phyloP scores from a whole-genome alignment of 2,888 invertebrate genomes.

The Polyploca ridens region DNA sequence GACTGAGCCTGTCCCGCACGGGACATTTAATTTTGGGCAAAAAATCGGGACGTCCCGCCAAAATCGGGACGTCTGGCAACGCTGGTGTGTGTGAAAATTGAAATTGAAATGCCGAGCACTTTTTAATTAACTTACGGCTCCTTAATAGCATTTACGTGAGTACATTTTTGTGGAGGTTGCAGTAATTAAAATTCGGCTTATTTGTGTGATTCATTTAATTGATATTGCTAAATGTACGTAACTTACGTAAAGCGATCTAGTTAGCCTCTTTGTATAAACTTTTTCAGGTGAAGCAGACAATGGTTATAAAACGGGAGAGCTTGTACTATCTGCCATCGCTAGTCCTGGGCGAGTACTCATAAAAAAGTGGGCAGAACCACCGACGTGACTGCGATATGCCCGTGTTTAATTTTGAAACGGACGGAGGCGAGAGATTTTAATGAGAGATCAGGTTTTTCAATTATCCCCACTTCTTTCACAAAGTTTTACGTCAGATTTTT shows the following conservation, averaged over 20 bases:
- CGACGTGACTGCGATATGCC: slow-evolving; percentile 79
- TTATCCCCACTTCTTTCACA: slow-evolving; percentile 73
- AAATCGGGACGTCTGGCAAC: too few species aligned
- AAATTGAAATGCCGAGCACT: neutral
- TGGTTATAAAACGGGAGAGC: slow-evolving; percentile 22
- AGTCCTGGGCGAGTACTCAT: slow-evolving; percentile 51
- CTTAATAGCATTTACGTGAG: too few species aligned
- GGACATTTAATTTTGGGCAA: too few species aligned
- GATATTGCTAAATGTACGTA: too few species aligned
- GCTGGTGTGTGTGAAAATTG: too few species aligned
- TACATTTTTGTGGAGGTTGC: too few species aligned
- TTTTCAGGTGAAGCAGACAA: slow-evolving; percentile 11
- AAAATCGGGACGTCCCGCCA: too few species aligned
- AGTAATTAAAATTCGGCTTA: too few species aligned
- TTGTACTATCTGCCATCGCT: slow-evolving; percentile 34
- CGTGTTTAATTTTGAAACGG: slow-evolving; percentile 75
- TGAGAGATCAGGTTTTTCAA: slow-evolving; percentile 83
- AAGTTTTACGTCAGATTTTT: slow-evolving; percentile 68
- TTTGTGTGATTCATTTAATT: too few species aligned
- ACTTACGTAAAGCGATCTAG: neutral
- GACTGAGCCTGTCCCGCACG: too few species aligned
- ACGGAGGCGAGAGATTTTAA: slow-evolving; percentile 79
- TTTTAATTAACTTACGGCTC: neutral
- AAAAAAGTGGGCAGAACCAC: slow-evolving; percentile 56
- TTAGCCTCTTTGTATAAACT: neutral